A percentile compares a stretch with the other conserved stretches of the same genome.
These are phyloP conservation scores for silkworm (Bombyx mori) DNA, from an alignment of 1,140 invertebrate genomes.

Conservation along the genomic window DNA sequence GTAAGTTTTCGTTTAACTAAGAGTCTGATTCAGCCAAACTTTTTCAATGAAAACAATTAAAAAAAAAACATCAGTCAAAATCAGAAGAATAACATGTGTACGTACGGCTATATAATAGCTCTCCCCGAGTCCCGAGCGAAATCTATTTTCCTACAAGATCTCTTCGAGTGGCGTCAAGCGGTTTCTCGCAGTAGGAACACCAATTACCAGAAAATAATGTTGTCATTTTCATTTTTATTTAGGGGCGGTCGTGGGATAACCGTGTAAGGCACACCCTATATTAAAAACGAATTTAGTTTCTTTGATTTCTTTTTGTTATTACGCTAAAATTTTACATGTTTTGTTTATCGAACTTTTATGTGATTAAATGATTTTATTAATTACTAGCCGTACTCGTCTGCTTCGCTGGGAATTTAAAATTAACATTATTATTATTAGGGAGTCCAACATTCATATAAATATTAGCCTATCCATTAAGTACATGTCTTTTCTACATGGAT, in stretches of 20 bases:
- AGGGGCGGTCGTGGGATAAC: conserved; percentile 65
- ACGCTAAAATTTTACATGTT: not conserved
- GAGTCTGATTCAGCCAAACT: no score
- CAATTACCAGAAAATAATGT: conserved; percentile 63
- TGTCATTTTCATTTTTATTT: conserved; percentile 62
- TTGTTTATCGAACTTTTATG: not conserved
- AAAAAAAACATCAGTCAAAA: no score
- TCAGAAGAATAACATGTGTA: conserved; percentile 37
- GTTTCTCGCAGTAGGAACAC: conserved; percentile 46
- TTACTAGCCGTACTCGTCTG: no score
- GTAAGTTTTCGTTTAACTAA: no score
- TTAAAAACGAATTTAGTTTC: conserved; percentile 50
- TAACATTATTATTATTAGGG: no score
- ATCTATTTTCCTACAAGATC: conserved; percentile 61
- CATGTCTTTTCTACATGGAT: no score
- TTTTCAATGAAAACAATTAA: no score
- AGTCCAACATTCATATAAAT: no score
- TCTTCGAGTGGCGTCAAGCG: conserved; percentile 49
- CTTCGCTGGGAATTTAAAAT: no score
- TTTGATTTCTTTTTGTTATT: conserved; percentile 39
- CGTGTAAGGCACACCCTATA: conserved; percentile 60
- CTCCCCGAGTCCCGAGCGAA: conserved; percentile 15
- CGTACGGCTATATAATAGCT: conserved; percentile 25
- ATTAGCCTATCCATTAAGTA: no score
- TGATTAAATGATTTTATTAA: no score